Evolutionary conservation across 2,888 invertebrate genomes (phyloP).

Genomic region (Ectemnius cavifrons): DNA sequence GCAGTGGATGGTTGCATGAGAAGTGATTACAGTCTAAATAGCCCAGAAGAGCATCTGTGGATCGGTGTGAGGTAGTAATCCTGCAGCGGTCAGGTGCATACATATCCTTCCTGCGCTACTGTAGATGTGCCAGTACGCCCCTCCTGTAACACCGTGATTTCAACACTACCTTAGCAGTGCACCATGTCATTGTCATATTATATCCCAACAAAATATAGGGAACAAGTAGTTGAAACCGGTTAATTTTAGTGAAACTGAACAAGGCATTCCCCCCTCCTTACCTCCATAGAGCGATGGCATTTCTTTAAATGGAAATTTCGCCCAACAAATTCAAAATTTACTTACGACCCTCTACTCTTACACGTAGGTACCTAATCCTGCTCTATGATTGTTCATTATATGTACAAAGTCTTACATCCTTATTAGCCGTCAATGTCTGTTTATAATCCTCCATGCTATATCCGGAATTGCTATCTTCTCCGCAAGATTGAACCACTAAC

Average conservation of each 20-base stretch:
- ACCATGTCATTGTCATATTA: slow-evolving; percentile 16
- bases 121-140: slow-evolving; percentile 65
- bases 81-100: slow-evolving; percentile 74
- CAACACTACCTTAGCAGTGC: neutral
- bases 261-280: slow-evolving; percentile 31
- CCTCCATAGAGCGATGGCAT: slow-evolving; percentile 27
- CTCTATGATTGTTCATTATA: slow-evolving; percentile 47
- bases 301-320: slow-evolving; percentile 20
- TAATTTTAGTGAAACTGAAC: neutral
- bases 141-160: slow-evolving; percentile 61
- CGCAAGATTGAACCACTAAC: slow-evolving; percentile 70
- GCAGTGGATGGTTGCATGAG: slow-evolving; percentile 73
- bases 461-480: slow-evolving; percentile 75
- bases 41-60: slow-evolving; percentile 70
- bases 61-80: slow-evolving; percentile 65
- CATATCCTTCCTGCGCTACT: slow-evolving; percentile 73
- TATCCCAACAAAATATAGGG: slow-evolving; percentile 10
- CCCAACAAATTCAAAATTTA: slow-evolving; percentile 29
- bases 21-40: slow-evolving; percentile 73
- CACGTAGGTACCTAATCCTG: slow-evolving; percentile 47
- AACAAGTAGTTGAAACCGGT: neutral
- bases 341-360: slow-evolving; percentile 46
- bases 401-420: slow-evolving; percentile 71
- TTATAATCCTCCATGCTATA: slow-evolving; percentile 75
- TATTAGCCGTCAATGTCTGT: slow-evolving; percentile 68